Base-by-base conservation (phyloP, 2,888 invertebrate species). In the Lottia gigantea region DNA sequence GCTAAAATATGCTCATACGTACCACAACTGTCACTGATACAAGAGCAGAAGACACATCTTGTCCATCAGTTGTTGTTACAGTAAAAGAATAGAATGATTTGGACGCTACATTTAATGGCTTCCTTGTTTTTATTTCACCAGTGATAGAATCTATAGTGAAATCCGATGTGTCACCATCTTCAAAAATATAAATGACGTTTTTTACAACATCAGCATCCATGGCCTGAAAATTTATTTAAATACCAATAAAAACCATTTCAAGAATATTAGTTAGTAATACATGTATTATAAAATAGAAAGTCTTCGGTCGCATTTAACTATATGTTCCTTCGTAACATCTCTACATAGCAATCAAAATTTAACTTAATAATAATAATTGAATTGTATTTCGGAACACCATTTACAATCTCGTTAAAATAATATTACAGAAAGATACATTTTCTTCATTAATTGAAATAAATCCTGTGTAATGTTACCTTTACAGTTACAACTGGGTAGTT, bases 31-130 rank as follows among this genome's bases (percentile, higher is more conserved):
- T 78, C 46, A 86, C 78, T 26, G 74, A 74, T 23, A 86, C 78
- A 16, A 79, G 78, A 8, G 83, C 82, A 6, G 78, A 75, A n/a
- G 81, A 68, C n/a, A 55, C 70, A 47, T 76, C 80, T 49, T 70
- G 68, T 3, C 82, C 84, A 74, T 85, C 84, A 6, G 73, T 69
- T 15, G 86, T 86, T 1, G 84, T 83, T 31, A 85, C 76, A 15
- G 78, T 71, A 46, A 86, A 78, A 12, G 71, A 71, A 71, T 86
- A 85, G 19, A 74, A 66, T 12, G 70, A 67, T 19, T 76, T 71
- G 11, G 77, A 71, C 71, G 85, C 85, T 68, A 78, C 85, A 71
- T 85, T 81, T 46, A 86, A 72, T 15, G 72, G 62, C 15, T 66
- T 64, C 25, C 64, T 71, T 40, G 83, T 83, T 62, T 68, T 71